Evolutionary conservation across 2,888 invertebrate genomes (phyloP), one percentile per base, ranked within the genome.

Genomic region (Protula sp.): DNA sequence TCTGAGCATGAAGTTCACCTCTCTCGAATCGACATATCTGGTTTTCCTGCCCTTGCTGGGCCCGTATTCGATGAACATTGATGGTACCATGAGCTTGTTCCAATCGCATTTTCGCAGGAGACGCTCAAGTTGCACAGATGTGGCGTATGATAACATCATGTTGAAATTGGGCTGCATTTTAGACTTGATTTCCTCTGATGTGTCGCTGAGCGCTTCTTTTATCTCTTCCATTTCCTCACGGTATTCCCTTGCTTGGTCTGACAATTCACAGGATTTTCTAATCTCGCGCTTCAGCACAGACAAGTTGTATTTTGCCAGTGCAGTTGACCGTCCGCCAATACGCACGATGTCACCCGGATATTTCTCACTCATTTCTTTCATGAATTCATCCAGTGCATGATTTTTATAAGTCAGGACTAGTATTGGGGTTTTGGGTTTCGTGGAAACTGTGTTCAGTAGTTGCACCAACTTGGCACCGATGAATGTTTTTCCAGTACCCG

Each of bases 401-500:
- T 65, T 65, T 28, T 65, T 65, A 51, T 65, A 65, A 14, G 63
- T 64, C 38, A 65, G 52, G 2, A 65, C 61, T 19, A 65, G 30
- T 28, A 65, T 62, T 9, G 65, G 65, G 9, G 28, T 27, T 29
- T 30, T 22, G 2, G 38, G 27, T 2, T 26, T 19, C 14, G 9
- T 28, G 29, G 28, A 22, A 19, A 52, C 22, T n/a, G 45, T n/a
- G 22, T 60, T 27, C 1, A 66, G 30, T 5, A 50, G 19, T 30
- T 56, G 30, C 0, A 87, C 86, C 14, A 91, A 85, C 84, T 88
- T 87, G 29, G 89, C 81, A 0, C 90, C 90, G 64, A 90, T 75
- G 75, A 84, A 88, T 0, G 90, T 90, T 83, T 91, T 91, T 0
- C 91, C 91, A 0, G 90, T 90, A 2, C 91, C 91, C 0, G 91